Evolutionary conservation across 2,113 vertebrate species (phyloP), one percentile per base, ranked within the genome.

Genomic region (Artemisiospiza belli): DNA sequence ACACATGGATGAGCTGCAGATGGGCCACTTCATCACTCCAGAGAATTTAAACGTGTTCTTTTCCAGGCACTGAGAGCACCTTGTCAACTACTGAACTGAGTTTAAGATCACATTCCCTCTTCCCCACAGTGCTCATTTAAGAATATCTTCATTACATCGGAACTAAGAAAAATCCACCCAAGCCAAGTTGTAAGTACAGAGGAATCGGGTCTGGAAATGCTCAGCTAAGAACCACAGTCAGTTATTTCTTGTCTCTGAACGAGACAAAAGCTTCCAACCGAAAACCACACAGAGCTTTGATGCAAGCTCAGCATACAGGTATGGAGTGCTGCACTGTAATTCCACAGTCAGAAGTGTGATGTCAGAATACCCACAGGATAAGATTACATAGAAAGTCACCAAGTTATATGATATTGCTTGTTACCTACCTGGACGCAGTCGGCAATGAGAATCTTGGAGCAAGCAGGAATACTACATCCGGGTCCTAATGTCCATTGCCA

Each of bases 401-500:
- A 98, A 98, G 98, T 98, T 98, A 98, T 86, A 98, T 98, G 90
- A 98, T 98, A 98, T 98, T 98, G 98, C 98, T 98, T 98, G 98
- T 98, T 98, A 99, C 99, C 99, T 99, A 99, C 99, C 99, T 99
- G 98, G 96, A 98, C 78, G 99, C 98, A 97, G 99, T 98, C 99
- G 98, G 98, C 98, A 99, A 99, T 99, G 99, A 99, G 99, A 98
- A 99, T 99, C 99, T 99, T 97, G 99, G 98, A 98, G 99, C 98
- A 99, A 99, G 99, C 98, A 98, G 98, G 98, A 98, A 98, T 98
- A 98, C 98, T 98, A 99, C 98, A 99, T 99, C 99, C 99, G 98
- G 99, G 99, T 99, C 99, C 99, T 99, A 99, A 98, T 99, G 99
- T 99, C 99, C 99, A 99, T 98, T 99, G 98, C 99, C 98, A 98